Evolutionary conservation across 2,888 invertebrate genomes (phyloP).

Genomic region (Elmis aenea): DNA sequence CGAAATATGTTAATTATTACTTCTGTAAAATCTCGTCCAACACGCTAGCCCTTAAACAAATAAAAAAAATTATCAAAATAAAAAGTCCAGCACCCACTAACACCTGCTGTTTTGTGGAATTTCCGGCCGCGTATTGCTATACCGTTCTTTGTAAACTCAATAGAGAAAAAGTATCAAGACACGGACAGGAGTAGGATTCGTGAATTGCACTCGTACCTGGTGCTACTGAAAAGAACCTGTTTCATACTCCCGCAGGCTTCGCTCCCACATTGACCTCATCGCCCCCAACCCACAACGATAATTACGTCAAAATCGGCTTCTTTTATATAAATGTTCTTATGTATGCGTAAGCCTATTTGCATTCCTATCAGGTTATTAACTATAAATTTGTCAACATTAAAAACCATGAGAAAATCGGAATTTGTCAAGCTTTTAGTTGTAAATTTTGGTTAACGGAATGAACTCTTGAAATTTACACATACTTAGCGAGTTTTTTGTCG

Average conservation of each 20-base stretch:
- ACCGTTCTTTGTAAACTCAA: conserved; percentile 6
- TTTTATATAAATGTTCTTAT: conserved; percentile 23
- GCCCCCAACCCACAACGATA: conserved; percentile 28
- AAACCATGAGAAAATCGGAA: no score
- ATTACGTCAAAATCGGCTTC: conserved; percentile 31
- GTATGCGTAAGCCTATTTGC: neutral
- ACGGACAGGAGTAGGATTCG: no score
- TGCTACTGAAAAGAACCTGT: conserved; percentile 29
- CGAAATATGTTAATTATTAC: conserved; percentile 30
- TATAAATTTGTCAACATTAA: conserved; percentile 10
- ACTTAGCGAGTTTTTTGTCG: no score
- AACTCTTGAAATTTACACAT: no score
- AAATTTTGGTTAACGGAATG: no score
- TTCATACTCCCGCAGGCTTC: conserved; percentile 25
- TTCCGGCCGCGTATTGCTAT: conserved; percentile 17
- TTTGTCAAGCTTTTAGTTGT: no score
- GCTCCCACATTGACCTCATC: conserved; percentile 30
- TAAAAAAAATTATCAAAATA: conserved; percentile 20
- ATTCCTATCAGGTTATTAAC: conserved; percentile 6
- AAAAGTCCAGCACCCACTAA: conserved; percentile 23
- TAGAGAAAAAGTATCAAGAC: no score
- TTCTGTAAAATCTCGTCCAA: conserved; percentile 21
- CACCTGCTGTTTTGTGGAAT: conserved; percentile 20
- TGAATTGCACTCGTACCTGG: no score
- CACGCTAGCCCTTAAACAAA: conserved; percentile 19